Conservation (phyloP, 2,113 vertebrate genomes). For the Cebidichthys violaceus region DNA sequence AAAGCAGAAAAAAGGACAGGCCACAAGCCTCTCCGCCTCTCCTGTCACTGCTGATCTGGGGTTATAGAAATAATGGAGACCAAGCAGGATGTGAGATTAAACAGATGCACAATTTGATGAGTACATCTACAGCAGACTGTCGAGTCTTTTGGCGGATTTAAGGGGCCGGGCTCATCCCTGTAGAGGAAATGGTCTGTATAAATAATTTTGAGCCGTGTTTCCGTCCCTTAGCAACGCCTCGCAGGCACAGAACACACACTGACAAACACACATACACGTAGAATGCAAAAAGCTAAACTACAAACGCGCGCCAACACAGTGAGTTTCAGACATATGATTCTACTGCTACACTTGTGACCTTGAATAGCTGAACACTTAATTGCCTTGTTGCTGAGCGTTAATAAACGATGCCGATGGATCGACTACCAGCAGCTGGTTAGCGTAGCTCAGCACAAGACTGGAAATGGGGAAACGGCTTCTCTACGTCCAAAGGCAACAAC, state of each 20-base stretch:
- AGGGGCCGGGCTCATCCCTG: constrained; percentile 34
- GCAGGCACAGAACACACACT: constrained; percentile 11
- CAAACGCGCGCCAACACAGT: not conserved
- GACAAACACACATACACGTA: not conserved
- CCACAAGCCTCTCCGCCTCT: constrained; percentile 7
- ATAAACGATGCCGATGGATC: not conserved
- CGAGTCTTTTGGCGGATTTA: constrained; percentile 34
- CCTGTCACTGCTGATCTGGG: constrained; percentile 5
- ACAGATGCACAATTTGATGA: constrained; percentile 34
- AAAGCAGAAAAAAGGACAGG: constrained; percentile 10
- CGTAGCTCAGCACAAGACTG: not conserved
- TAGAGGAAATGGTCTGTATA: constrained; percentile 61
- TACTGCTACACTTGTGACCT: not conserved
- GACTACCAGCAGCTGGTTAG: not conserved
- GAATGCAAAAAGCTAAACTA: not conserved
- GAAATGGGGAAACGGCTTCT: not conserved
- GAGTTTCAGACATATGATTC: not conserved
- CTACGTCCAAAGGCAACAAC: not conserved
- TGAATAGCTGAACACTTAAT: not conserved
- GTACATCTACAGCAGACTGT: constrained; percentile 2
- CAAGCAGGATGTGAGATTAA: constrained; percentile 22
- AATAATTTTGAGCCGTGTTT: constrained; percentile 54
- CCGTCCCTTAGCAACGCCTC: constrained; percentile 48
- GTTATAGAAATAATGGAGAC: not conserved
- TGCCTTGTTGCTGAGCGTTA: not conserved